Base-by-base conservation (phyloP, 2,797 vertebrate genomes). In the Tapera naevia region DNA sequence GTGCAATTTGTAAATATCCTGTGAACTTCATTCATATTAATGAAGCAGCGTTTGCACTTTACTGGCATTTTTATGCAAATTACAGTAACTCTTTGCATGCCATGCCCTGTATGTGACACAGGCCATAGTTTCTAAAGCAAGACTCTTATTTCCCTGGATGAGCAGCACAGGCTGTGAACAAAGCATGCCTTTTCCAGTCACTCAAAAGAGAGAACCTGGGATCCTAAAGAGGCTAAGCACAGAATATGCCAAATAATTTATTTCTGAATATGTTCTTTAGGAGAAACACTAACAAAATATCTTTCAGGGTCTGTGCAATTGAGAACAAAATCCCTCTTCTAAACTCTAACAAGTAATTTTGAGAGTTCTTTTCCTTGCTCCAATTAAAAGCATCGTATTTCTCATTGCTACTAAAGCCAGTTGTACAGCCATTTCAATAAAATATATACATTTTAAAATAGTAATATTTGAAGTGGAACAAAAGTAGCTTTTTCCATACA, bases 1-100 rank as follows among this genome's bases (percentile, higher is more conserved):
- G 71, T 91, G 78, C 57, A 71, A 94, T 93, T 94, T 88, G 85
- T 97, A 93, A 96, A 94, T 94, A 88, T 95, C 81, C 89, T 93
- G 85, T 87, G 91, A 95, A 85, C 78, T 82, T 96, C 94, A 89
- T 96, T 89, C 95, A 91, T 92, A 88, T 96, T 95, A 95, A 93
- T 93, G 81, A 93, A 80, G 75, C 73, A 50, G 79, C 75, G 5
- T 54, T 86, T 96, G 74, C 78, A 96, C 92, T 90, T 84, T 53
- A 4, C 39, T 66, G 65, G 93, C 88, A 80, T 91, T 95, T 87
- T 86, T 22, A 94, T 88, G 88, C 70, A 92, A 91, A 91, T 93
- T 13, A 32, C 46, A 41, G 80, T 93, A 96, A 94, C 93, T 89
- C 82, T 83, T 72, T 89, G 58, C 75, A 56, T 35, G 46, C 82